Evolutionary conservation across 2,797 vertebrate species (phyloP), one percentile per base, ranked within the genome.

Genomic region (Amblyopsis hoosieri): DNA sequence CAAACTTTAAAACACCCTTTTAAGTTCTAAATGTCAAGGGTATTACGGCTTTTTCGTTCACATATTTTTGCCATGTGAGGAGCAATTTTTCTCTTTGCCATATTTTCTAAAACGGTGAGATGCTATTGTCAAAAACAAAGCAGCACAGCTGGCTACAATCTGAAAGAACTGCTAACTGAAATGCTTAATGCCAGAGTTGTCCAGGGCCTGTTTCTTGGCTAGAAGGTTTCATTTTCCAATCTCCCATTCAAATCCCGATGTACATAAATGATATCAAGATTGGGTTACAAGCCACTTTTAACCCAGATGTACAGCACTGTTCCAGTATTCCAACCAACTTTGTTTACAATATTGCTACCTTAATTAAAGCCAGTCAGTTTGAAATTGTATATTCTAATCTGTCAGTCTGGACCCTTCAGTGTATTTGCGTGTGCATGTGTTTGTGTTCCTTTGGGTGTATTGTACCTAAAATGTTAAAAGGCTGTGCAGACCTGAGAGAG

Each of bases 21-120:
- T 66, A 31, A 74, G 58, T 67, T 58, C 71, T 14, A 82, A 79
- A 80, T 69, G 70, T 45, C 61, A 69, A 71, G 58, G 62, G 72
- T 80, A 60, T 62, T 64, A 46, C 58, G 48, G 61, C 47, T 49
- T 49, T 6, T 42, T 42, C 1, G 7, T 42, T 42, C 37, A 42
- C 6, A 42, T 42, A 42, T 8, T 42, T 42, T 42, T 42, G 37
- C 37, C 6, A 42, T 42, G 37, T 42, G 37, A 42, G 37, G 37
- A 42, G 37, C 4, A 42, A 42, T 42, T 42, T 42, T 9, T 42
- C 37, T 42, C 37, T 42, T 42, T 42, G 37, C 37, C 37, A 42
- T 9, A 42, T 9, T 42, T 42, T 9, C 37, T 42, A 42, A 42
- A 42, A 42, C 8, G 59, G 62, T 78, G 71, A 71, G 75, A 72